Evolutionary conservation across 1,140 invertebrate genomes (phyloP), one percentile per base, ranked within the genome.

Genomic region (Cecropterus lyciades): DNA sequence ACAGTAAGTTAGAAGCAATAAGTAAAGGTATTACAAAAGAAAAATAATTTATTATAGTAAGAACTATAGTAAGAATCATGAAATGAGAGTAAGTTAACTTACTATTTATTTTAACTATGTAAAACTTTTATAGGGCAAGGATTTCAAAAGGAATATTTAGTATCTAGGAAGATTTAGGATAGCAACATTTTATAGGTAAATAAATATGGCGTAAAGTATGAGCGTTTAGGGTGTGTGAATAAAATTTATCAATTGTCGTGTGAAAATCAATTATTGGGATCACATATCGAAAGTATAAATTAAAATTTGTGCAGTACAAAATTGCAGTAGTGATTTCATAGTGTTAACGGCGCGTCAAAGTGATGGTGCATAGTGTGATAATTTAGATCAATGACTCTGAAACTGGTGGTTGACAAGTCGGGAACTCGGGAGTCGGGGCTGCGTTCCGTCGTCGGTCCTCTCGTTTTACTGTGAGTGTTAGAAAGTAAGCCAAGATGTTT

Each of bases 311-410:
- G 40, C 10, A 43, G 55, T 27, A 27, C 8, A 43, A 45, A 57
- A 13, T 43, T 1, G 7, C 2, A 10, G 42, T 24, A 43, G 42
- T 51, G 48, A 14, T 51, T 24, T 51, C 52, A 46, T 40, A 65
- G 48, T 63, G 48, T 45, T 52, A 17, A 55, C 46, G 43, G 24
- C 15, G 51, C 57, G 48, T 59, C 45, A 73, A 75, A 73, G 30
- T 75, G 65, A 45, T 67, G 42, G 63, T 79, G 68, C 65, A 77
- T 82, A 73, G 76, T 69, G 78, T 77, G 69, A 79, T 69, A 71
- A 78, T 76, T 79, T 75, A 82, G 77, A 86, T 89, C 84, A 86
- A 86, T 89, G 84, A 86, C 77, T 78, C 69, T 59, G 63, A 70
- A 63, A 68, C 51, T 74, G 70, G 40, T 72, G 71, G 73, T 76